phyloP scores from a whole-genome alignment of 2,888 invertebrate species.

The Litoditis marina region DNA sequence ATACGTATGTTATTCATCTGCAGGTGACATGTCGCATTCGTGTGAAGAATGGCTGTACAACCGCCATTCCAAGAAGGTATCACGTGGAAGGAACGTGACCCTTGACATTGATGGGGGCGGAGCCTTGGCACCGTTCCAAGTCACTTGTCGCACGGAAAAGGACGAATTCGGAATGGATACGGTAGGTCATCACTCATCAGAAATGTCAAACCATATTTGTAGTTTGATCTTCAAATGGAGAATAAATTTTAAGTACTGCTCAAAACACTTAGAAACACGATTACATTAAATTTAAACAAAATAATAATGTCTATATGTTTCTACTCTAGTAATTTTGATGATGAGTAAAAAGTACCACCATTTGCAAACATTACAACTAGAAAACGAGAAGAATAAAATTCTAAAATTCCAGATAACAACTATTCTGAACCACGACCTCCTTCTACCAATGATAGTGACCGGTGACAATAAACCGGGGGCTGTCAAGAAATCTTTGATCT shows the following conservation, averaged over 20 bases:
- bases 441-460: constrained; percentile 46
- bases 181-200: no score
- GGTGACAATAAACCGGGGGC: constrained; percentile 55
- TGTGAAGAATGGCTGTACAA: constrained; percentile 55
- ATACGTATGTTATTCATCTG: no score
- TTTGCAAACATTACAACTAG: no score
- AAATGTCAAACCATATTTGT: no score
- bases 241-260: no score
- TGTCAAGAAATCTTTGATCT: constrained; percentile 47
- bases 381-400: neutral
- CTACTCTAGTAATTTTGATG: no score
- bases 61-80: constrained; percentile 20
- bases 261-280: no score
- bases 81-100: constrained; percentile 37
- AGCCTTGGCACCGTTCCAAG: constrained; percentile 45
- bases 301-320: no score
- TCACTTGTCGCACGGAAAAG: constrained; percentile 44
- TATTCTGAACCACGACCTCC: constrained; percentile 39
- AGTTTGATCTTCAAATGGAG: no score
- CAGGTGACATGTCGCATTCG: constrained; percentile 51
- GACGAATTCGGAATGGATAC: constrained; percentile 35
- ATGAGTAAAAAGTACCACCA: no score
- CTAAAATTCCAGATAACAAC: constrained; percentile 29
- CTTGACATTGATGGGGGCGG: constrained; percentile 60
- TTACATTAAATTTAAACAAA: no score